A percentile compares a stretch with the other conserved stretches of the same genome.
phyloP scores from a whole-genome alignment of 1,140 invertebrate genomes.

The Aricia agestis region DNA sequence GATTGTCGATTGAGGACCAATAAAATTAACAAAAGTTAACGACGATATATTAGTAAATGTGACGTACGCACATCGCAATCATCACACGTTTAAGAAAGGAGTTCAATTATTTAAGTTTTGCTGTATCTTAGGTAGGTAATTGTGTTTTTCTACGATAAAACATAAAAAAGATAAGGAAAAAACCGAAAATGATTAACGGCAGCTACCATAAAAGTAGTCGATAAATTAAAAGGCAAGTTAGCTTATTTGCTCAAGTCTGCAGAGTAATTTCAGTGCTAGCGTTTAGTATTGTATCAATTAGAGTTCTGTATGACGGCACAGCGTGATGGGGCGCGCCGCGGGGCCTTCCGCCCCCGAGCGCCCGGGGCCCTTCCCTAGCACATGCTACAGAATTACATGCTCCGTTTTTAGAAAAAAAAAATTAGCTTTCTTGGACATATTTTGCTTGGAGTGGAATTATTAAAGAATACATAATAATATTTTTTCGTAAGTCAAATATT shows the following conservation, averaged over 20 bases:
- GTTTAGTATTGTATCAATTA: conserved; percentile 73
- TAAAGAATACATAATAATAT: background rate
- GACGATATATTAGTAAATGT: too few relatives aligned
- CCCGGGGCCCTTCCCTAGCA: conserved; percentile 32
- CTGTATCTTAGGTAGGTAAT: too few relatives aligned
- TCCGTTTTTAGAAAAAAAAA: conserved; percentile 33
- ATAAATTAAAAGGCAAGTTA: background rate
- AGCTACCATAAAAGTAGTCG: too few relatives aligned
- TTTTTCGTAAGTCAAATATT: background rate
- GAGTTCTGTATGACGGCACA: conserved; percentile 64
- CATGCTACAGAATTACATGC: conserved; percentile 48
- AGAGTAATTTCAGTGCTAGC: background rate
- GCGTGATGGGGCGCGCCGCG: conserved; percentile 50
- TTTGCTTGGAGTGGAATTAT: background rate
- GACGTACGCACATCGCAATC: too few relatives aligned
- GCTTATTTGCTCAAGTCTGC: conserved; percentile 1
- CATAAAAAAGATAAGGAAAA: too few relatives aligned
- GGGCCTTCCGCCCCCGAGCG: conserved; percentile 29
- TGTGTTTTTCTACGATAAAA: too few relatives aligned
- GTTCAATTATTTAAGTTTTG: too few relatives aligned
- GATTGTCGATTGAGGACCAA: too few relatives aligned
- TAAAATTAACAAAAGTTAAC: too few relatives aligned
- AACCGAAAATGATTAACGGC: too few relatives aligned
- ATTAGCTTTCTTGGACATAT: background rate
- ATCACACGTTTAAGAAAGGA: too few relatives aligned